Base-by-base conservation (phyloP, 2,888 invertebrate genomes). In the Agriopis aurantiaria region DNA sequence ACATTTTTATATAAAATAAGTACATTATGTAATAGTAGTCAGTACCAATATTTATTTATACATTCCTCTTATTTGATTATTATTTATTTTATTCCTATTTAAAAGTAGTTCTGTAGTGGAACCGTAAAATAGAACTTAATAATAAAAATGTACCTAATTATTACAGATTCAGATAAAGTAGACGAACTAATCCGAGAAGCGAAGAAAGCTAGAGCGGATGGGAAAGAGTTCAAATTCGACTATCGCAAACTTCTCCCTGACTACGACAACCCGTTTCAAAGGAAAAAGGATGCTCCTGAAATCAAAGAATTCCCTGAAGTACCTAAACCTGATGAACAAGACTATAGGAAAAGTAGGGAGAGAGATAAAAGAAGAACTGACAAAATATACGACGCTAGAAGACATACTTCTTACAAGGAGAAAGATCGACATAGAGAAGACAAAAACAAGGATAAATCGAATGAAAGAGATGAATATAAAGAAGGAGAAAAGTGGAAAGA, bases 231-330 rank as follows among this genome's bases (percentile, higher is more conserved):
- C 67, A 94, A 94, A 83, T 94, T 94, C 66, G 89, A 92, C 64
- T 93, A 93, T 73, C 88, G 90, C 46, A 94, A 93, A 67, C 74
- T 92, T 8, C 80, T 93, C 48, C 94, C 94, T 0, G 88, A 88
- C 56, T 94, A 94, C 64, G 92, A 91, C 61, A 94, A 94, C 69
- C 94, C 94, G 0, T 94, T 94, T 72, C 93, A 92, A 85, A 85
- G 90, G 14, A 92, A 90, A 71, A 89, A 82, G 77, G 87, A 88
- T 2, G 84, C 83, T 17, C n/a, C 33, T 0, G 43, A 62, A 3
- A 5, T 5, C 14, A 41, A 14, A 23, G 43, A 51, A 17, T 4
- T 17, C 1, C 40, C 41, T 48, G 10, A 49, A 3, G 53, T 49
- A 40, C 4, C 12, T 49, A 53, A 63, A 66, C 10, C 14, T 9